phyloP scores from a whole-genome alignment of 2,888 invertebrate genomes.

The Escarpia spicata region DNA sequence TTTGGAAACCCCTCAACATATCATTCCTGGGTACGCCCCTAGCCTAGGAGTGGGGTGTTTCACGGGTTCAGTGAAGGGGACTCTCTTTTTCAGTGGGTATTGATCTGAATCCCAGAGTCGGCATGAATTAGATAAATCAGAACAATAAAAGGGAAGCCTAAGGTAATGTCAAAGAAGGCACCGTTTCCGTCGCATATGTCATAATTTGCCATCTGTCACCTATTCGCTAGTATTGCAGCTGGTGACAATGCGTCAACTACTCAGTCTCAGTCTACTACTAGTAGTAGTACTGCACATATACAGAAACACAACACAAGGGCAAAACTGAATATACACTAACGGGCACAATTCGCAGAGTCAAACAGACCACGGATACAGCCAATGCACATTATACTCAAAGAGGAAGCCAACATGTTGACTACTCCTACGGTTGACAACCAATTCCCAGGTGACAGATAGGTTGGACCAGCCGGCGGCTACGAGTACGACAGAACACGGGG shows the following conservation, averaged over 20 bases:
- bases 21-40: too few species aligned
- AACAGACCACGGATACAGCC: not conserved
- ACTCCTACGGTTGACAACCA: not conserved
- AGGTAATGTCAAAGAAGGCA: not conserved
- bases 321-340: not conserved
- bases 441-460: not conserved
- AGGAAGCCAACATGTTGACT: not conserved
- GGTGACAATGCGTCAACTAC: not conserved
- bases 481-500: not conserved
- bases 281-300: too few species aligned
- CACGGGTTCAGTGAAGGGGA: too few species aligned
- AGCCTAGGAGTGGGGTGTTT: too few species aligned
- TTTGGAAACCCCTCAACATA: too few species aligned
- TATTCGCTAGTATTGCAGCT: not conserved
- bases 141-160: not conserved
- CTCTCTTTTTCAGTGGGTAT: too few species aligned
- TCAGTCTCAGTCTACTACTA: too few species aligned
- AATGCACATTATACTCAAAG: not conserved
- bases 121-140: too few species aligned
- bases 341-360: not conserved
- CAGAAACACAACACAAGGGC: not conserved
- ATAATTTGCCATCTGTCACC: slow-evolving; percentile 7
- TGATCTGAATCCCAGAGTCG: too few species aligned
- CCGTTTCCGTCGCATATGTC: not conserved
- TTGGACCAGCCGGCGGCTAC: not conserved